These are phyloP conservation scores for Coecobrya sp. DNA, from an alignment of 2,888 invertebrate genomes.

Conservation along the genomic window DNA sequence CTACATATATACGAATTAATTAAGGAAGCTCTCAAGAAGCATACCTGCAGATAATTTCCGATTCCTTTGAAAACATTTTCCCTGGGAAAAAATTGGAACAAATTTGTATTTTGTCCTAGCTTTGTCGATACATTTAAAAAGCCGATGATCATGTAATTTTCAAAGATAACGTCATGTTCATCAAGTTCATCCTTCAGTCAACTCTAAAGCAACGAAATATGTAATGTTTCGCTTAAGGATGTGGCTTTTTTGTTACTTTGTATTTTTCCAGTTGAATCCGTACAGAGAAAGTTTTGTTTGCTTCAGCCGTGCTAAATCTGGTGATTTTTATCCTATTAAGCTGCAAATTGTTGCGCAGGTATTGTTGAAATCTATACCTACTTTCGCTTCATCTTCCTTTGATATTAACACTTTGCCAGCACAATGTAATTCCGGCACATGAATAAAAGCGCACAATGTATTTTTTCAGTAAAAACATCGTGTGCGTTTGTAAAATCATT, in stretches of 20 bases:
- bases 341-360: conserved; percentile 60
- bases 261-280: conserved; percentile 76
- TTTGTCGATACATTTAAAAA: conserved; percentile 9
- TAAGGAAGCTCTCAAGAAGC: neutral
- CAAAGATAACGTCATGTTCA: neutral
- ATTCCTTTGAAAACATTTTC: conserved; percentile 47
- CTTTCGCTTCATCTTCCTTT: conserved; percentile 54
- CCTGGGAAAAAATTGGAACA: conserved; percentile 63
- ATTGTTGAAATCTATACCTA: conserved; percentile 1
- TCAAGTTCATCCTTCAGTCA: neutral
- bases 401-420: neutral
- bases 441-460: neutral
- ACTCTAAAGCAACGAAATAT: no score
- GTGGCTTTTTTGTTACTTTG: conserved; percentile 78
- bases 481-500: neutral
- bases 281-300: conserved; percentile 32
- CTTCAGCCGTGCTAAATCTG: conserved; percentile 34
- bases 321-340: conserved; percentile 64
- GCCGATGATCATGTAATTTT: conserved; percentile 14
- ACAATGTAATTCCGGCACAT: neutral
- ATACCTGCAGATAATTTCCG: neutral
- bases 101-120: neutral
- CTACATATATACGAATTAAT: neutral
- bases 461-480: neutral
- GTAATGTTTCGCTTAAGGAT: conserved; percentile 27